Base-by-base conservation (phyloP, 2,113 vertebrate genomes). In the Dicaeum eximium region DNA sequence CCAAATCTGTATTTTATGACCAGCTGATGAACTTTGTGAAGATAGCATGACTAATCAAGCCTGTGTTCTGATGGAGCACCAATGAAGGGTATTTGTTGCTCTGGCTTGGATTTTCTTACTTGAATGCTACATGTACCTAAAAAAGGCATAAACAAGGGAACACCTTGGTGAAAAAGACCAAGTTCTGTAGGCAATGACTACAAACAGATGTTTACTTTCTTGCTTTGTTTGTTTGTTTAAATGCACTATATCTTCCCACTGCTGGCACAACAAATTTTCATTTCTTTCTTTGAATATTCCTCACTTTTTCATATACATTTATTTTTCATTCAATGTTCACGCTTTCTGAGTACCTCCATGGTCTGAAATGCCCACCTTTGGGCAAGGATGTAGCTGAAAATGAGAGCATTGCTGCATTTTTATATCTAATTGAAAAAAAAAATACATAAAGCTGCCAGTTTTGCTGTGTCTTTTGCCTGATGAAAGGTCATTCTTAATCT, bases 401-500 rank as follows among this genome's bases (percentile, higher is more conserved):
- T 5, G 47, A 21, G 25, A 88, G 30, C 4, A 23, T 21, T 75
- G 64, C 13, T 61, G 71, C 45, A 47, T 72, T 96, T 95, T 97
- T 82, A 64, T 57, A 83, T 86, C 75, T 86, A 95, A 92, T 93
- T 97, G 71, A 94, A 97, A 95, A 94, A 97, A 95, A 95, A 97
- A 94, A 95, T 91, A 95, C 67, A 70, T 83, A 83, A 96, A 95
- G 70, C 88, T 73, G 60, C 86, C 72, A 92, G 73, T 89, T 85
- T 38, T 90, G 24, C 65, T 78, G n/a, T 86, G 93, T 86, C 67
- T 96, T 96, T 97, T 95, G 60, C 74, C 71, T 88, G 88, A 89
- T 94, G 92, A 98, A 97, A 98, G 93, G 92, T 97, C 95, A 96
- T 93, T 96, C 71, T 22, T 95, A 95, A 97, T 97, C 86, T 92